Base-by-base conservation (phyloP, 2,888 invertebrate species). In the Drosophila mimica region DNA sequence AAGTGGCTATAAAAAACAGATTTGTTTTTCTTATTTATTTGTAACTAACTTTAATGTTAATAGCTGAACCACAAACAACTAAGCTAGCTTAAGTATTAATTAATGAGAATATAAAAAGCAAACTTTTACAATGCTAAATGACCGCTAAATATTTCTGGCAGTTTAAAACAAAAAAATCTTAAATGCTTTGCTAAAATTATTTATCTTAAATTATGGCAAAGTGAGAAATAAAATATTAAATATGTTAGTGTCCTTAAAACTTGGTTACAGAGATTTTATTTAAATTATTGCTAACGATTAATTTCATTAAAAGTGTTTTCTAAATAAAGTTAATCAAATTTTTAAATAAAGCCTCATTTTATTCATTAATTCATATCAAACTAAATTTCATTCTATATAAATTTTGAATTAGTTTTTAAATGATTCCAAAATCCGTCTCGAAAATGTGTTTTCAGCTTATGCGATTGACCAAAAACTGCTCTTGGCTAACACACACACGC, bases 381-480 rank as follows among this genome's bases (percentile, higher is more conserved):
- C 11, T 3, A 1, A 43, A 11, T 43, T 43, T 43, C 11, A 5
- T 20, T 43, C 6, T 3, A 48, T 11, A 9, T 1, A 3, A 0
- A 3, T 30, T 49, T 49, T 49, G 0, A 17, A 49, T 28, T 17
- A 28, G 8, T 28, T 17, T 49, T 17, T 7, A 1, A 28, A 17
- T 28, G 46, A 48, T 7, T 48, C 8, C 4, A 20, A 25, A 58
- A 33, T 46, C 8, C 11, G 8, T 15, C n/a, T 43, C 5, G 25
- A 25, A 48, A 25, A 17, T n/a, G 17, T 25, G 48, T 7, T 25
- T 9, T 3, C 59, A 6, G 6, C 13, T 52, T 34, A 25, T 36
- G 33, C 4, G n/a, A 60, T 13, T 51, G 28, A 30, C 59, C 48
- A 17, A 28, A n/a, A 54, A 69, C 46, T 17, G 36, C 52, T 11